Percentiles rank a stretch among this genome's conserved stretches.
These are phyloP conservation scores for Bombus sibiricus DNA, from an alignment of 1,140 invertebrate species.

Conservation along the genomic window DNA sequence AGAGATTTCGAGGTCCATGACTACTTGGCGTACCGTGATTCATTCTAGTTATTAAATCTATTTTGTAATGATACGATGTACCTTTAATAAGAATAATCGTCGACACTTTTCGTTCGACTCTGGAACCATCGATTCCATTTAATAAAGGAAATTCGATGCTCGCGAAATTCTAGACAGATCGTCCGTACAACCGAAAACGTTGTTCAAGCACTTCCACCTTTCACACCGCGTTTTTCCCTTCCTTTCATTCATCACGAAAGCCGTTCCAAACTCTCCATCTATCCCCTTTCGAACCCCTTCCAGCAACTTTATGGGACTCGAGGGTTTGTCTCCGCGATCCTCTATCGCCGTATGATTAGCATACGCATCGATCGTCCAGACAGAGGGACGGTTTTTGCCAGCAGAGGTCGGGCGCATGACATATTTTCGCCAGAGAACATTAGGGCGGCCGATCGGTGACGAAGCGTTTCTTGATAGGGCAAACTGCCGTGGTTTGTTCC, in stretches of 20 bases:
- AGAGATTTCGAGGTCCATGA: no score
- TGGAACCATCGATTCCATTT: background rate
- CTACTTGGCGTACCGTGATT: no score
- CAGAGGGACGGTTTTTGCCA: constrained; percentile 14
- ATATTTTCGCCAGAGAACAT: constrained; percentile 44
- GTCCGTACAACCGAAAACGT: background rate
- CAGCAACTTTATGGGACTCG: constrained; percentile 2
- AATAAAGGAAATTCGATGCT: background rate
- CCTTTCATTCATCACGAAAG: constrained; percentile 16
- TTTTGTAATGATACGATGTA: no score
- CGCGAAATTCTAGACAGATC: background rate
- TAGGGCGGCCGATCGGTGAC: constrained; percentile 39
- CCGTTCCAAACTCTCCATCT: background rate
- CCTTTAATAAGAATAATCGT: no score
- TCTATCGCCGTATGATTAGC: constrained; percentile 38
- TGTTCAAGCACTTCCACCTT: constrained; percentile 1
- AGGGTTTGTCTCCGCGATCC: constrained; percentile 42
- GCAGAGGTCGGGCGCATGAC: background rate
- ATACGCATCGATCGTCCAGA: constrained; percentile 47
- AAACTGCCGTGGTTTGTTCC: background rate
- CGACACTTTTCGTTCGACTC: no score
- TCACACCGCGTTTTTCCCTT: background rate
- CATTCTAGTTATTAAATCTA: no score
- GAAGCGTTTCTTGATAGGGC: constrained; percentile 47
- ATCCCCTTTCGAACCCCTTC: constrained; percentile 8